phyloP scores from a whole-genome alignment of 2,888 invertebrate species.

The Tetheella fluctuosa region DNA sequence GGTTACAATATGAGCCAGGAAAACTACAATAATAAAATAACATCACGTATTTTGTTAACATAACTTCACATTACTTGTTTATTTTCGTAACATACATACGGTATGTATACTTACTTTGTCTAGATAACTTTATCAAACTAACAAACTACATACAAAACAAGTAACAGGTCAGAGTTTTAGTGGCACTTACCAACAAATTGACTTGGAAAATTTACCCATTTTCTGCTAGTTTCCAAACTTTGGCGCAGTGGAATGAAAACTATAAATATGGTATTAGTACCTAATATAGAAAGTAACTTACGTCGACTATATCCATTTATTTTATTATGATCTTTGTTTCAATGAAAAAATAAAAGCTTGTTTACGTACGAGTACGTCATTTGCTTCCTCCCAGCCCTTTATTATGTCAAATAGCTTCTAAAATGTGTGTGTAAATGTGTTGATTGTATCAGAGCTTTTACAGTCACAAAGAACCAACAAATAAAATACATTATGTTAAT shows the following conservation, averaged over 20 bases:
- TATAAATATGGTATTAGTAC: neutral
- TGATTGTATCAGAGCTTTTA: too few species aligned
- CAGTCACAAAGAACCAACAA: too few species aligned
- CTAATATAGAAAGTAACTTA: too few species aligned
- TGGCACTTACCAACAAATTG: constrained; percentile 37
- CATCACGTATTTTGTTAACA: neutral
- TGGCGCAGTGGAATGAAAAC: neutral
- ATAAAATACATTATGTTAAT: too few species aligned
- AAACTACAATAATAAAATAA: neutral
- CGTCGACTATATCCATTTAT: too few species aligned
- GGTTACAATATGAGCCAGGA: neutral
- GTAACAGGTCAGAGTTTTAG: constrained; percentile 30
- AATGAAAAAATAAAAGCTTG: too few species aligned
- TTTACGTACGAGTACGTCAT: too few species aligned
- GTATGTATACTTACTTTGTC: neutral
- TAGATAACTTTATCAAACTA: constrained; percentile 11
- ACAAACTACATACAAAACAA: constrained; percentile 16
- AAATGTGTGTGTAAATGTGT: too few species aligned
- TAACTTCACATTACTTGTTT: neutral
- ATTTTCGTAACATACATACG: neutral
- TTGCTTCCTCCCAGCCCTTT: too few species aligned
- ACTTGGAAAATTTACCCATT: constrained; percentile 24
- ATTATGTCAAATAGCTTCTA: too few species aligned
- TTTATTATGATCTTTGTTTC: too few species aligned
- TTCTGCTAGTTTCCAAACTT: constrained; percentile 31